A percentile compares a stretch with the other conserved stretches of the same genome.
Conservation (phyloP, 2,797 vertebrate genomes). For the Pyrocephalus nanus region DNA sequence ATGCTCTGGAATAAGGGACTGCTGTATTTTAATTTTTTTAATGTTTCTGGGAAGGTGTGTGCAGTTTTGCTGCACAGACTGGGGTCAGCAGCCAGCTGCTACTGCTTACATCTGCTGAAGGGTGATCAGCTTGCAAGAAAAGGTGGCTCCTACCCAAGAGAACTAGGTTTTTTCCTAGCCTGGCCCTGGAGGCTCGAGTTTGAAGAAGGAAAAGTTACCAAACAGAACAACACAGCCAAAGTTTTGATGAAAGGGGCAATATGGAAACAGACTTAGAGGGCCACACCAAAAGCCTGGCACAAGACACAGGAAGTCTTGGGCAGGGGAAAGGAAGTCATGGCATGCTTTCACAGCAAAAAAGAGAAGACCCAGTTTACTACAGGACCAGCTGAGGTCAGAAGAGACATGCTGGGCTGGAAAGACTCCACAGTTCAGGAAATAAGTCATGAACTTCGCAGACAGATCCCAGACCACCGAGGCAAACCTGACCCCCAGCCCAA, state of each 20-base stretch:
- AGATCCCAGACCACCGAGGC: slow-evolving; percentile 54
- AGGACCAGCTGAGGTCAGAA: slow-evolving; percentile 48
- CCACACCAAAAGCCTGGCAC: slow-evolving; percentile 68
- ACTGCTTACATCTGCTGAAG: slow-evolving; percentile 42
- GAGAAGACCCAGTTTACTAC: slow-evolving; percentile 28
- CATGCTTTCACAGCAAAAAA: slow-evolving; percentile 45
- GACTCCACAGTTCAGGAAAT: slow-evolving; percentile 46
- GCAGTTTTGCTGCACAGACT: slow-evolving; percentile 37
- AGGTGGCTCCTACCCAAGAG: slow-evolving; percentile 54
- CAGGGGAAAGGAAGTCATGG: slow-evolving; percentile 58
- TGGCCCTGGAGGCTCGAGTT: not conserved
- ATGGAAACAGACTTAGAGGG: slow-evolving; percentile 52
- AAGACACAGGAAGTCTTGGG: slow-evolving; percentile 50
- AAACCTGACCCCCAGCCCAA: slow-evolving; percentile 42
- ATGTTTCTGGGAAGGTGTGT: slow-evolving; percentile 49
- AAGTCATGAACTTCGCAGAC: slow-evolving; percentile 22
- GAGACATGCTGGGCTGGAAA: slow-evolving; percentile 49
- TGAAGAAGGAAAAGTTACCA: slow-evolving; percentile 55
- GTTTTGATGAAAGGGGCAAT: slow-evolving; percentile 36
- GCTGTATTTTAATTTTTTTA: not conserved
- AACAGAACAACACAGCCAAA: slow-evolving; percentile 50
- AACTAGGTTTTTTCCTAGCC: slow-evolving; percentile 6
- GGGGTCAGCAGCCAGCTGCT: slow-evolving; percentile 49
- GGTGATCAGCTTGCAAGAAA: slow-evolving; percentile 47
- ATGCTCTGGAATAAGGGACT: slow-evolving; percentile 27